phyloP scores from a whole-genome alignment of 1,140 invertebrate species.

The Drosophila ficusphila region DNA sequence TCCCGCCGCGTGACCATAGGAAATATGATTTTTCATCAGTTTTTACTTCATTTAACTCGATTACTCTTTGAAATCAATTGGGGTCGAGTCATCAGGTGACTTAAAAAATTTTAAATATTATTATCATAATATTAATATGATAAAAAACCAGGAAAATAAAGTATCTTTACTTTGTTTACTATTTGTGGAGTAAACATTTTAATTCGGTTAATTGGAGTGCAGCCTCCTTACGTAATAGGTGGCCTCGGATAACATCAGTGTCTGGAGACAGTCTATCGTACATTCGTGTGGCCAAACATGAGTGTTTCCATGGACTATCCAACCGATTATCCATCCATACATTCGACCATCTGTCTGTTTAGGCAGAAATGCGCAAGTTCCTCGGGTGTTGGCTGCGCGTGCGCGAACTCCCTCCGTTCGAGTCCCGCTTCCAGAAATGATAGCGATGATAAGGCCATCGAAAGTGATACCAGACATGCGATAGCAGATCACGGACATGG shows the following conservation, averaged over 20 bases:
- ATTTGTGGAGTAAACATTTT: too few relatives aligned
- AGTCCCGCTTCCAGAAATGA: slow-evolving; percentile 1
- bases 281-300: slow-evolving; percentile 1
- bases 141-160: too few relatives aligned
- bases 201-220: too few relatives aligned
- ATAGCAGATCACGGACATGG: slow-evolving; percentile 33
- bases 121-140: too few relatives aligned
- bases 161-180: too few relatives aligned
- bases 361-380: too few relatives aligned
- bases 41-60: neutral
- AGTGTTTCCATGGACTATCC: neutral
- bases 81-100: too few relatives aligned
- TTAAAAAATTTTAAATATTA: too few relatives aligned
- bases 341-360: neutral
- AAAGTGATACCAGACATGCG: slow-evolving; percentile 48
- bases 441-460: slow-evolving; percentile 32
- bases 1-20: slow-evolving; percentile 2
- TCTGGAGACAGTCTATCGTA: slow-evolving; percentile 35
- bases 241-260: slow-evolving; percentile 1
- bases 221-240: slow-evolving; percentile 10
- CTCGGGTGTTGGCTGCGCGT: slow-evolving; percentile 21
- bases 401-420: slow-evolving; percentile 2
- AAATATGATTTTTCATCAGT: neutral
- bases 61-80: too few relatives aligned
- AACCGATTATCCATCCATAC: slow-evolving; percentile 4